Evolutionary conservation across 2,888 invertebrate genomes (phyloP).

Genomic region (Oscheius sp.): DNA sequence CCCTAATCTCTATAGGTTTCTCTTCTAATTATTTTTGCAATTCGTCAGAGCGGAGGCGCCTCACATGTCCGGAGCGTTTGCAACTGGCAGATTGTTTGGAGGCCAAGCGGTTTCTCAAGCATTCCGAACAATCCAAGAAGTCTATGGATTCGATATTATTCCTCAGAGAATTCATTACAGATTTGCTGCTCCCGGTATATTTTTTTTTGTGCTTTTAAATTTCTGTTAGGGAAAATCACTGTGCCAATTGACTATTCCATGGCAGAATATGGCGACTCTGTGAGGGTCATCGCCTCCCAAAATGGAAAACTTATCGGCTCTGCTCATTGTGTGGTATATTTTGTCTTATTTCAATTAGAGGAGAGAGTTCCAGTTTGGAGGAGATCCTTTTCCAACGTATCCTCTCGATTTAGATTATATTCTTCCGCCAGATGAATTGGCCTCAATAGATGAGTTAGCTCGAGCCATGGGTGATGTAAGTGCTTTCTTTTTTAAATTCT

Average conservation of each 20-base stretch:
- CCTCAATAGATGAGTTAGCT: not conserved
- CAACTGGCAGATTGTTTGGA: not conserved
- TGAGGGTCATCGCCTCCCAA: not conserved
- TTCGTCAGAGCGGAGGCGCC: not conserved
- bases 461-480: not conserved
- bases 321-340: not conserved
- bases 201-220: no score
- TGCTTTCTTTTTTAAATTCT: not conserved
- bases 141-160: not conserved
- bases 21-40: not conserved
- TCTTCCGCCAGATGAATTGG: not conserved
- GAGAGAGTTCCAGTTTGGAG: not conserved
- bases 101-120: not conserved
- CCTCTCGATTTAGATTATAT: not conserved
- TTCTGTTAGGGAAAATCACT: not conserved
- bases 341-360: not conserved
- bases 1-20: not conserved
- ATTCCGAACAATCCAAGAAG: not conserved
- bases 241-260: not conserved
- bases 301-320: not conserved
- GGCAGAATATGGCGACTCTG: not conserved
- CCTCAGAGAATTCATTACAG: not conserved
- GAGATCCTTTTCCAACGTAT: not conserved
- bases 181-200: not conserved
- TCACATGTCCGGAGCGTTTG: not conserved